Evolutionary conservation across 2,113 vertebrate species (phyloP).

Genomic region (Pitta sordida): DNA sequence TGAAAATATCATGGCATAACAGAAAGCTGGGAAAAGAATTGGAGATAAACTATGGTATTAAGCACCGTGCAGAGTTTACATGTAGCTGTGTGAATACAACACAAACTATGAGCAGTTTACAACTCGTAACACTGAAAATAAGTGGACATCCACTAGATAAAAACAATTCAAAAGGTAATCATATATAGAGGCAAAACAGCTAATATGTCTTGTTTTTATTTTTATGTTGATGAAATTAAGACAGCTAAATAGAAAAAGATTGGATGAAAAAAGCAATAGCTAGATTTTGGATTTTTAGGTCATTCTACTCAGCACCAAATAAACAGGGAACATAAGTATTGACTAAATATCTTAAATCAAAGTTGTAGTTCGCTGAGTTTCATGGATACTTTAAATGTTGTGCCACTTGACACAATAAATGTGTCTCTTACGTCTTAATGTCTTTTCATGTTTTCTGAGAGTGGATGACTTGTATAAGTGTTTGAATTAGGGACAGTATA

Average conservation of each 20-base stretch:
- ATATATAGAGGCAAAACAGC: background rate
- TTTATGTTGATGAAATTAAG: background rate
- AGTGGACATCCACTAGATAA: background rate
- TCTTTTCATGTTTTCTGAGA: background rate
- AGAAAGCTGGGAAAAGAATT: background rate
- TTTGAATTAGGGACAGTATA: background rate
- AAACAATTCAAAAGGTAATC: background rate
- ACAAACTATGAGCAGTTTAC: background rate
- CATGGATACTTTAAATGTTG: background rate
- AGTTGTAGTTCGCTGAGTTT: background rate
- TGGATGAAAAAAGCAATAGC: background rate
- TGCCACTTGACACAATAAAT: background rate
- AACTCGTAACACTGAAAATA: background rate
- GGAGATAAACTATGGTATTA: background rate
- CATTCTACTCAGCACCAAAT: background rate
- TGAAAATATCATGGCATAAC: background rate
- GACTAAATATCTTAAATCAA: background rate
- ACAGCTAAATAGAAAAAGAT: background rate
- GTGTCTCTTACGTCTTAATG: background rate
- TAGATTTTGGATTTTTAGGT: background rate
- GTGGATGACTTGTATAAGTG: background rate
- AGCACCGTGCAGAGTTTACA: background rate
- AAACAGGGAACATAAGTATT: background rate
- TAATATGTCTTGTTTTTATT: background rate
- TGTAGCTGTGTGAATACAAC: background rate